Conservation (phyloP, 2,888 invertebrate genomes). For the Philereme vetulata region DNA sequence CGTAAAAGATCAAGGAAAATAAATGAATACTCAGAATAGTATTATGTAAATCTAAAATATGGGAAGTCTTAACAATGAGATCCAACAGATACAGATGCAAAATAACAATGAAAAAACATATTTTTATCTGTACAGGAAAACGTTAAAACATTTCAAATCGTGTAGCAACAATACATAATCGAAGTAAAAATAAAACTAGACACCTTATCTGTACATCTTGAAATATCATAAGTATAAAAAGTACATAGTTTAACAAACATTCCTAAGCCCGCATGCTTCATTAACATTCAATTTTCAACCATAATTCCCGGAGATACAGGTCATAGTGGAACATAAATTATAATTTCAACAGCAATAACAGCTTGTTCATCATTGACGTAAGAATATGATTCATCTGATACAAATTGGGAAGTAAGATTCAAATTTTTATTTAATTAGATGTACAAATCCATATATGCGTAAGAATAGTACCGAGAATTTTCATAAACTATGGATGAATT, state of each 20-base stretch:
- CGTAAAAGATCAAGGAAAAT: constrained; percentile 43
- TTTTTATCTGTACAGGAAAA: constrained; percentile 69
- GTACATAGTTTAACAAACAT: constrained; percentile 53
- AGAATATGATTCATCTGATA: constrained; percentile 75
- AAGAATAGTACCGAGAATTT: constrained; percentile 9
- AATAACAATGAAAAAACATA: constrained; percentile 55
- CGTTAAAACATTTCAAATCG: constrained; percentile 62
- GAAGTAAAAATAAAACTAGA: constrained; percentile 68
- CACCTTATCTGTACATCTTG: constrained; percentile 72
- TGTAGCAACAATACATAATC: constrained; percentile 61
- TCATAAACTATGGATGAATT: constrained; percentile 30
- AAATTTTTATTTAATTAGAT: constrained; percentile 77
- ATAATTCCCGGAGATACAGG: constrained; percentile 55
- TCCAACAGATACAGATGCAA: constrained; percentile 50
- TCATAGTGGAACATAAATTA: constrained; percentile 43
- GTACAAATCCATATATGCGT: constrained; percentile 62
- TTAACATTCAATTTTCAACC: constrained; percentile 48
- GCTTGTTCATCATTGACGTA: constrained; percentile 64
- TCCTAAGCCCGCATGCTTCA: constrained; percentile 35
- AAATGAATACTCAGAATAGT: constrained; percentile 22
- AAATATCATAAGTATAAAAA: constrained; percentile 70
- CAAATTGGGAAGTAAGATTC: constrained; percentile 72
- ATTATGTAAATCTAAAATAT: constrained; percentile 28
- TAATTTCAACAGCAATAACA: constrained; percentile 47
- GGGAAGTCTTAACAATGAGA: constrained; percentile 43